Evolutionary conservation across 2,888 invertebrate genomes (phyloP), one percentile per base, ranked within the genome.

Genomic region (Dexiosoma caninum): DNA sequence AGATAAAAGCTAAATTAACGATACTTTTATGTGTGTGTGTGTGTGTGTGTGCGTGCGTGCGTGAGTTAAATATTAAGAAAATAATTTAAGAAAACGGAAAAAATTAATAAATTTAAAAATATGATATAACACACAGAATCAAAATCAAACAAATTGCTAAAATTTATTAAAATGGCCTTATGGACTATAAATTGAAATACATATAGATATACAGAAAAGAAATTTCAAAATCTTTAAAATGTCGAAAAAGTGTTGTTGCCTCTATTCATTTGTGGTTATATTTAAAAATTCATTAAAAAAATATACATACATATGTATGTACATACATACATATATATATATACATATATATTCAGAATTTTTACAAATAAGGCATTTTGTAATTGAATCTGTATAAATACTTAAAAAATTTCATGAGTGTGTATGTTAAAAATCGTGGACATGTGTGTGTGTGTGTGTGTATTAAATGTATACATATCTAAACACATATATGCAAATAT

Each of bases 321-420:
- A 37, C 7, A 7, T 71, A 76, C 8, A 12, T 1, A 84, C 30
- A 42, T 49, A 35, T 27, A 42, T 14, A 4, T 42, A 37, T 12
- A 7, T 71, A 76, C 8, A 12, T 1, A 84, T 42, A 42, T 49
- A 35, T 35, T 84, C 83, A 83, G 79, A 67, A 67, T 37, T 59
- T 74, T 64, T 83, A 85, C 90, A 87, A 89, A 90, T 89, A 90
- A 89, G 90, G 90, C 86, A 88, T 88, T 89, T 85, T 89, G 90
- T 90, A 90, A 90, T 87, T 85, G 86, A 90, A 89, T 89, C 86
- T 83, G 84, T 82, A 72, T 32, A 62, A 80, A 70, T 78, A 53
- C 83, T 81, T 78, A 76, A 14, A 82, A 77, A 70, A 46, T 57
- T 16, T 53, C 64, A 77, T 59, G 30, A 70, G 53, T 57, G 74